Percentiles rank a stretch among this genome's conserved stretches.
These are phyloP conservation scores for Anguilla rostrata DNA, from an alignment of 2,113 vertebrate species.

Conservation along the genomic window DNA sequence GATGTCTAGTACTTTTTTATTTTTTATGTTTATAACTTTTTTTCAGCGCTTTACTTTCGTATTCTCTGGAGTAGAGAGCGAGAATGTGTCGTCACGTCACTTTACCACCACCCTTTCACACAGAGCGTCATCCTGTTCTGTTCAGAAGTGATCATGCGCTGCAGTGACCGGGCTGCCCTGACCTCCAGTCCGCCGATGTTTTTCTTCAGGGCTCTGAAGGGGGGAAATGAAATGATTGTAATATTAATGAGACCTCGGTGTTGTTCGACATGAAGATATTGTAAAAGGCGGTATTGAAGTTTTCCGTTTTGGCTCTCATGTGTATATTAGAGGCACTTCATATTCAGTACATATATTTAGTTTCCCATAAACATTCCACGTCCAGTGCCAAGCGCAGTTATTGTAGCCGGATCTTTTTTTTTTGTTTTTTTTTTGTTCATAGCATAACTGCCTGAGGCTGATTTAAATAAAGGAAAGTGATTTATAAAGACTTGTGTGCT, in stretches of 20 bases:
- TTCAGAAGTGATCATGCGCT: constrained; percentile 9
- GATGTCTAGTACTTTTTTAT: constrained; percentile 31
- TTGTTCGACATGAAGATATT: constrained; percentile 54
- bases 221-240: constrained; percentile 53
- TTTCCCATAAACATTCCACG: constrained; percentile 64
- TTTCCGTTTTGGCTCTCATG: constrained; percentile 61
- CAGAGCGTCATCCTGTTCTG: constrained; percentile 20
- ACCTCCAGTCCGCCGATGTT: constrained; percentile 27
- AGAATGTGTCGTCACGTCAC: constrained; percentile 39
- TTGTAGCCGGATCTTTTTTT: constrained; percentile 69
- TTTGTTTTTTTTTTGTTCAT: constrained; percentile 62
- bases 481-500: constrained; percentile 71
- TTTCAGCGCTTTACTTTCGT: constrained; percentile 16
- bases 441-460: constrained; percentile 77
- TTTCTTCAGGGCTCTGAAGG: constrained; percentile 20
- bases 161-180: constrained; percentile 55
- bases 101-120: constrained; percentile 45
- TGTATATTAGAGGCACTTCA: constrained; percentile 65
- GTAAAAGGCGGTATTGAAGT: constrained; percentile 61
- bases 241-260: constrained; percentile 61
- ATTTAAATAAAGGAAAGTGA: constrained; percentile 81
- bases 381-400: constrained; percentile 81
- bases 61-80: constrained; percentile 28
- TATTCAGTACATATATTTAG: constrained; percentile 52
- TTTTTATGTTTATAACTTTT: constrained; percentile 47